Evolutionary conservation across 2,113 vertebrate genomes (phyloP), one percentile per base, ranked within the genome.

Genomic region (Planiliza haematocheilus): DNA sequence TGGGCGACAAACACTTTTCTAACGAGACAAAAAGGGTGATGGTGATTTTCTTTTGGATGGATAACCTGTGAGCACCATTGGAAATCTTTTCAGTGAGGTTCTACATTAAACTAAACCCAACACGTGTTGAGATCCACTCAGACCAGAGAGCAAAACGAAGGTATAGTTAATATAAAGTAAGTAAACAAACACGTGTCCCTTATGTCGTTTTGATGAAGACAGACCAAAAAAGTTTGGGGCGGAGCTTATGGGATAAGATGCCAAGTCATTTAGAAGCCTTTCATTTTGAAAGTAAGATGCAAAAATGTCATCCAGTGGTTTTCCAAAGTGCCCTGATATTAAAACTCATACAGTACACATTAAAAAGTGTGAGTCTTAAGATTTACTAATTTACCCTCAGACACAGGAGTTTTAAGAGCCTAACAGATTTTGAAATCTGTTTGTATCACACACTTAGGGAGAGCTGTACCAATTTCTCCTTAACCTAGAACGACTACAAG

Each of bases 51-150:
- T 20, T 38, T 48, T 57, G 16, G 3, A 42, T 56, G 74, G 68
- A 55, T 73, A 84, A 30, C 50, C 51, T 62, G 70, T 53, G 60
- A 85, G 88, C 79, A 82, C 82, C 86, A 49, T 52, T 78, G 43
- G 64, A 60, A 83, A 72, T 70, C 78, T 39, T 30, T 67, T 81
- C 39, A 37, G 17, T 37, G 49, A 67, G 58, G 59, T 45, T 84
- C 20, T 73, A 45, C 63, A 46, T 60, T 39, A 21, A 65, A 56
- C 51, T 30, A 20, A n/a, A 30, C 17, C 38, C 10, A 30, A 49
- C 49, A 49, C n/a, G 10, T 41, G 30, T 13, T 14, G 50, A 72
- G 43, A 72, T 62, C 43, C 43, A 62, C 52, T 45, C 17, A 10
- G 37, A 78, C 20, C 11, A 62, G 48, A 71, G 18, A 64, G 18